Percentiles rank a stretch among this genome's conserved stretches.
Conservation (phyloP, 1,140 invertebrate genomes). For the Glomeris maerens region DNA sequence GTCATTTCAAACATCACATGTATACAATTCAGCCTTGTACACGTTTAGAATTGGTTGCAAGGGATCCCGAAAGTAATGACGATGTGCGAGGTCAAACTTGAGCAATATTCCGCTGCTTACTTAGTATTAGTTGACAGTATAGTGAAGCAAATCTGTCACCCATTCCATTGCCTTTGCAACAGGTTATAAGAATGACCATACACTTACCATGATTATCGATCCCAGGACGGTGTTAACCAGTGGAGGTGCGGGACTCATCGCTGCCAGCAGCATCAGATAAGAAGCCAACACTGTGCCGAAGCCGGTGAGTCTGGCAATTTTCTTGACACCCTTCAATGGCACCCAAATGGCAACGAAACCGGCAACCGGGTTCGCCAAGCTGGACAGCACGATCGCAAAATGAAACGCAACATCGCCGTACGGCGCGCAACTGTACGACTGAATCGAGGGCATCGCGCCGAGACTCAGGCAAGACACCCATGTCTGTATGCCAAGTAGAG, state of each 20-base stretch:
- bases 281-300: slow-evolving; percentile 40
- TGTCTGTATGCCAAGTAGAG: not conserved
- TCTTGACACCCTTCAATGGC: slow-evolving; percentile 40
- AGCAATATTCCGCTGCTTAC: no score
- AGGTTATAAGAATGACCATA: no score
- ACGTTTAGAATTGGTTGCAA: no score
- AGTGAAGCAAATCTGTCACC: no score
- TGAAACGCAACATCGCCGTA: slow-evolving; percentile 73
- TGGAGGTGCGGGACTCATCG: slow-evolving; percentile 56
- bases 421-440: slow-evolving; percentile 73
- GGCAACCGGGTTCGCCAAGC: slow-evolving; percentile 66
- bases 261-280: slow-evolving; percentile 53
- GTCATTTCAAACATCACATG: no score
- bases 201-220: slow-evolving; percentile 51
- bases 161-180: no score
- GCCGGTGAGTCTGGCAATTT: slow-evolving; percentile 40
- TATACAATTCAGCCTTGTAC: no score
- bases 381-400: slow-evolving; percentile 59
- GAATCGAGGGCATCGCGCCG: slow-evolving; percentile 65
- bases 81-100: no score
- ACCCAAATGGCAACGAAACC: slow-evolving; percentile 65
- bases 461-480: slow-evolving; percentile 49
- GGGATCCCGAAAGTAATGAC: no score
- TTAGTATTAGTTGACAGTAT: no score
- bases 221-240: slow-evolving; percentile 43